Conservation (phyloP, 2,113 vertebrate genomes). For the Etheostoma spectabile region DNA sequence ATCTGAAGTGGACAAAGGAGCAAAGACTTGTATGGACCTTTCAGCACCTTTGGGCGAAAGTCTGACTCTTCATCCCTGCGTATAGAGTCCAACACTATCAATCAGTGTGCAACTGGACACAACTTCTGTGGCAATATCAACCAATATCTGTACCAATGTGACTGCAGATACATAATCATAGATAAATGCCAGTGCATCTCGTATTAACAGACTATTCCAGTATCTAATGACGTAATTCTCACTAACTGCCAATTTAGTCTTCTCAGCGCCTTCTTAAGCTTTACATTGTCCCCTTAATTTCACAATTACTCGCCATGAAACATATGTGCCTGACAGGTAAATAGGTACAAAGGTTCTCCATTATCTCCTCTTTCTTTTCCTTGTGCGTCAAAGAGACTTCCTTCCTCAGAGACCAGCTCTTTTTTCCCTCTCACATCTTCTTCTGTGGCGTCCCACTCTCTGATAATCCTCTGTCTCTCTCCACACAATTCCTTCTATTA, state of each 20-base stretch:
- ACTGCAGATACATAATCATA: conserved; percentile 39
- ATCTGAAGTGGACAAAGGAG: conserved; percentile 47
- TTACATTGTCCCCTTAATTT: conserved; percentile 18
- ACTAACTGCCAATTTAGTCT: conserved; percentile 55
- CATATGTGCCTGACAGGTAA: conserved; percentile 55
- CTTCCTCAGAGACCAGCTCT: neutral
- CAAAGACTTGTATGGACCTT: conserved; percentile 45
- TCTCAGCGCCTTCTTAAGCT: neutral
- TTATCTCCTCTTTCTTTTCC: conserved; percentile 34
- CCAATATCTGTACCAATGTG: conserved; percentile 42
- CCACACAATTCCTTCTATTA: conserved; percentile 52
- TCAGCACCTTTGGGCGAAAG: conserved; percentile 40
- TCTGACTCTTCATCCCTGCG: conserved; percentile 65
- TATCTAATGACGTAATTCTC: conserved; percentile 41
- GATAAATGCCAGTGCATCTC: conserved; percentile 45
- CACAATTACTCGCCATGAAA: conserved; percentile 37
- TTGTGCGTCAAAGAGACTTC: conserved; percentile 10
- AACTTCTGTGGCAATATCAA: conserved; percentile 57
- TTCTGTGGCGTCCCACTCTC: conserved; percentile 28
- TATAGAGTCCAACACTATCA: conserved; percentile 46
- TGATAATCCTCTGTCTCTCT: conserved; percentile 51
- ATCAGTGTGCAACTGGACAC: conserved; percentile 62
- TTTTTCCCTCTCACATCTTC: conserved; percentile 47
- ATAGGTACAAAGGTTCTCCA: conserved; percentile 33
- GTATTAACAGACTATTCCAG: conserved; percentile 38